phyloP scores from a whole-genome alignment of 2,797 vertebrate genomes.

The Sebastes variabilis region DNA sequence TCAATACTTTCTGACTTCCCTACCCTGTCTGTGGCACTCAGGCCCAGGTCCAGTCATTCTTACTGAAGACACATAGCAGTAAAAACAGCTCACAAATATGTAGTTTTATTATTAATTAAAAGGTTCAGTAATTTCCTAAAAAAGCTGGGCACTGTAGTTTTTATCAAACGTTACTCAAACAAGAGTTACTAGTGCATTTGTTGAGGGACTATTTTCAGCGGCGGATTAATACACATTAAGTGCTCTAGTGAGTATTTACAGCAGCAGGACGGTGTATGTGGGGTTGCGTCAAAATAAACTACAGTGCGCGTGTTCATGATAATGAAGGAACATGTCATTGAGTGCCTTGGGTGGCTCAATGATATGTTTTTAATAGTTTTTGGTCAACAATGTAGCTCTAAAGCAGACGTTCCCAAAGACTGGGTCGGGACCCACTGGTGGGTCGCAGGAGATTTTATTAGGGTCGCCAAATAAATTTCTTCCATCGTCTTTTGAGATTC shows the following conservation, averaged over 20 bases:
- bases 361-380: not conserved
- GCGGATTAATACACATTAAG: not conserved
- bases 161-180: not conserved
- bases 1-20: not conserved
- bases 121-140: not conserved
- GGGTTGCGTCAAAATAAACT: not conserved
- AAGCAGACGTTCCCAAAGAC: too few relatives aligned
- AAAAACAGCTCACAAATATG: not conserved
- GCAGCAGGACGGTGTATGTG: not conserved
- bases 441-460: accelerated
- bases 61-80: not conserved
- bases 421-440: too few relatives aligned
- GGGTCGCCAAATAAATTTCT: too few relatives aligned
- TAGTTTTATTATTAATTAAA: not conserved
- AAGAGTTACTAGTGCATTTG: not conserved
- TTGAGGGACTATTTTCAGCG: not conserved
- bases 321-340: not conserved
- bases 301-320: not conserved
- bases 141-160: not conserved
- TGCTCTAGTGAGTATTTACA: not conserved
- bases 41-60: not conserved
- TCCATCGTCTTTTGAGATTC: too few relatives aligned
- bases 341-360: not conserved
- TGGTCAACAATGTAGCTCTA: not conserved
- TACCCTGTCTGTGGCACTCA: not conserved